Evolutionary conservation across 2,797 vertebrate species (phyloP), one percentile per base, ranked within the genome.

Genomic region (Mycteria americana): DNA sequence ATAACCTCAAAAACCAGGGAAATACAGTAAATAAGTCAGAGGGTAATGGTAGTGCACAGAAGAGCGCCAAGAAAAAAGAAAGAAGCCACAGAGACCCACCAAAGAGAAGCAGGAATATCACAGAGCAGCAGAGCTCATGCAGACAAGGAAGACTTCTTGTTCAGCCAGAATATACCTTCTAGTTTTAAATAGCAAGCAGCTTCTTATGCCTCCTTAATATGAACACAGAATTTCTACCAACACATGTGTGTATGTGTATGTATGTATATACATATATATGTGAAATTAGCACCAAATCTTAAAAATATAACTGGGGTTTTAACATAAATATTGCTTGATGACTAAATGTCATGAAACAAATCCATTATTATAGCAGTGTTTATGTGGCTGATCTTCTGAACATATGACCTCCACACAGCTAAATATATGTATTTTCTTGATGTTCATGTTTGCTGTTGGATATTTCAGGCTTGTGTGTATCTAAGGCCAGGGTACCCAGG

Each of bases 401-500:
- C 33, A 72, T 1, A 9, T 6, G 3, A 88, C 39, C 51, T 33
- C 21, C 60, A 70, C 39, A 33, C 30, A 70, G 68, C 68, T 89
- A 48, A 85, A 59, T 9, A 59, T 30, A 64, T 1, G 3, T 25
- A 22, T 89, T 94, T 87, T 46, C 45, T 77, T 74, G 65, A 43
- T 27, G 9, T 43, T 85, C 24, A 2, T 24, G 10, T 88, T 79
- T 39, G n/a, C 51, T 65, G 22, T 69, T 76, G 30, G 28, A 35
- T 41, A 8, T 57, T 95, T 88, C 48, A 85, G 23, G 24, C 33
- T 54, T 77, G 19, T 33, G 37, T 63, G 8, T 46, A 27, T 67
- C 27, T 67, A 70, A 84, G 54, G 74, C 57, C 1, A 0, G 13
- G 5, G 13, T 60, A 37, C 7, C 13, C 0, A 1, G 59, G 35